Evolutionary conservation across 2,888 invertebrate genomes (phyloP).

Genomic region (Rhagonycha lutea): DNA sequence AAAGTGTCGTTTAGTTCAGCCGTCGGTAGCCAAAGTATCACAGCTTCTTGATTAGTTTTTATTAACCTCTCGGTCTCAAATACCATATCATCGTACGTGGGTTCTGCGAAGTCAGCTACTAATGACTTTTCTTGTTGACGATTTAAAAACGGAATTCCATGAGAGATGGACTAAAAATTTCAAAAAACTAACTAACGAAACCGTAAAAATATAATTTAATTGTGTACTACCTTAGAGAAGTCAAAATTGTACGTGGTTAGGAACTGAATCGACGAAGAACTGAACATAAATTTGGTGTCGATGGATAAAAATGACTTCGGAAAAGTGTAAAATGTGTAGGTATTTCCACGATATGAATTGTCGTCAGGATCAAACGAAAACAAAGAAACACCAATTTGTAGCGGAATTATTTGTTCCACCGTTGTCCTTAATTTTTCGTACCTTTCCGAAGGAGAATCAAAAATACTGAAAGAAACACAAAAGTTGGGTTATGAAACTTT

Average conservation of each 20-base stretch:
- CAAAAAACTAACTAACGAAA: background rate
- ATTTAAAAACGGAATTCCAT: slow-evolving; percentile 71
- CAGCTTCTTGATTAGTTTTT: slow-evolving; percentile 44
- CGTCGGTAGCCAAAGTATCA: slow-evolving; percentile 50
- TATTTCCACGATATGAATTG: slow-evolving; percentile 64
- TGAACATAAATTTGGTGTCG: slow-evolving; percentile 65
- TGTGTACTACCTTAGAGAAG: slow-evolving; percentile 71
- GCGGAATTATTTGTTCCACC: slow-evolving; percentile 61
- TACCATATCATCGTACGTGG: slow-evolving; percentile 36
- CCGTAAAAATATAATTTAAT: background rate
- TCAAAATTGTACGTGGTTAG: slow-evolving; percentile 67
- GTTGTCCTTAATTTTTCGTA: slow-evolving; percentile 59
- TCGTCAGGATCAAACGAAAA: slow-evolving; percentile 62
- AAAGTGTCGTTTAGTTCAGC: slow-evolving; percentile 42
- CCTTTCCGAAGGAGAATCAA: slow-evolving; percentile 60
- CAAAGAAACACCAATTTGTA: slow-evolving; percentile 72
- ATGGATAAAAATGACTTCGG: slow-evolving; percentile 66
- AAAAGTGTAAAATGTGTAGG: slow-evolving; percentile 71
- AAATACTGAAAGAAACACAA: slow-evolving; percentile 58
- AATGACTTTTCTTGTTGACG: slow-evolving; percentile 57
- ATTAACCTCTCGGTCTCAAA: slow-evolving; percentile 53
- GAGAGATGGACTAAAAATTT: slow-evolving; percentile 64
- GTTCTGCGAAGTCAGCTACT: slow-evolving; percentile 24
- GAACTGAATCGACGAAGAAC: slow-evolving; percentile 68
- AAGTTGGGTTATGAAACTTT: slow-evolving; percentile 1